Conservation (phyloP, 2,113 vertebrate species). For the Psilopogon haemacephalus region DNA sequence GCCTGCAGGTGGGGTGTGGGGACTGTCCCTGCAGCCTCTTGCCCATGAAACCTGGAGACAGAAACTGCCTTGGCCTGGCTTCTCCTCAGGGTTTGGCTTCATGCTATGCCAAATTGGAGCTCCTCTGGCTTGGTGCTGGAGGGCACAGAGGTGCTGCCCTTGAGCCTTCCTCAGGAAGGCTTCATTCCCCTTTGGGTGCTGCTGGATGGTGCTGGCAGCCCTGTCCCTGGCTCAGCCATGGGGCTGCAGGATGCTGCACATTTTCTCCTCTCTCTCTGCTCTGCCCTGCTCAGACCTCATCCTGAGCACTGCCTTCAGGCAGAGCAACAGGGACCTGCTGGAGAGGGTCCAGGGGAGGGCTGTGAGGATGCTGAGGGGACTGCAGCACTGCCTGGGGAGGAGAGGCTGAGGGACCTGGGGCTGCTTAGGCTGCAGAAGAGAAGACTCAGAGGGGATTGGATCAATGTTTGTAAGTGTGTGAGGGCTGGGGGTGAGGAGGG, state of each 20-base stretch:
- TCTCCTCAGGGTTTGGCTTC: not conserved
- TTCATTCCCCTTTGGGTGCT: not conserved
- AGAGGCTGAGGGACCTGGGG: too few relatives aligned
- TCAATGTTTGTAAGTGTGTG: too few relatives aligned
- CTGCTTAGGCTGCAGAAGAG: too few relatives aligned
- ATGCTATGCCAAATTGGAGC: not conserved
- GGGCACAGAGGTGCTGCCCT: not conserved
- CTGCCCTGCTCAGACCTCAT: too few relatives aligned
- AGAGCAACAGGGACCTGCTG: too few relatives aligned
- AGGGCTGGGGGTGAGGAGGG: too few relatives aligned
- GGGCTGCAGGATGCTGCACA: not conserved
- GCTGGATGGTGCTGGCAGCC: accelerated
- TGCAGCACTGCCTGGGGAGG: too few relatives aligned
- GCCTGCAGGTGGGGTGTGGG: accelerated
- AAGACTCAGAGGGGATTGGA: too few relatives aligned
- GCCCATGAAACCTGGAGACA: not conserved
- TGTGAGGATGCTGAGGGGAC: too few relatives aligned
- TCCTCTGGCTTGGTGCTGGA: not conserved
- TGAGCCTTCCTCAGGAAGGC: not conserved
- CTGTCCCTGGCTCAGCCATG: not conserved
- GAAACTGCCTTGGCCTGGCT: not conserved
- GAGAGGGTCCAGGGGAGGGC: too few relatives aligned
- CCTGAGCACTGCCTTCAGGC: too few relatives aligned
- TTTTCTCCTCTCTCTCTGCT: too few relatives aligned
- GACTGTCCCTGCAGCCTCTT: not conserved